phyloP scores from a whole-genome alignment of 1,140 invertebrate species.

The Drosophila carrolli region DNA sequence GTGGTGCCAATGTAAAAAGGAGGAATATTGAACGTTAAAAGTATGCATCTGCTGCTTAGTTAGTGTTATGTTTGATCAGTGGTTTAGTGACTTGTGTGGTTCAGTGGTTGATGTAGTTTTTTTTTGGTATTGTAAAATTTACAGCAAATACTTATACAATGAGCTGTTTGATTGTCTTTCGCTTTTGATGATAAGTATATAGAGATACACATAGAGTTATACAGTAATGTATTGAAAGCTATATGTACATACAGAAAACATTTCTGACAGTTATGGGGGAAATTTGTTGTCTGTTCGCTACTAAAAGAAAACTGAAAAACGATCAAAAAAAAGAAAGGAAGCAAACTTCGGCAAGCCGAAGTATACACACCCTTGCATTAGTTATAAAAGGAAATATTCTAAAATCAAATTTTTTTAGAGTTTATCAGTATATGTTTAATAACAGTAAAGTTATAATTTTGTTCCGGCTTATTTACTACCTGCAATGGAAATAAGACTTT shows the following conservation, averaged over 20 bases:
- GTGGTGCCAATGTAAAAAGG: background rate
- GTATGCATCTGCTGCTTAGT: slow-evolving; percentile 6
- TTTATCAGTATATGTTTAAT: no score
- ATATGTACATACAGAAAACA: slow-evolving; percentile 39
- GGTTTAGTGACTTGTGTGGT: slow-evolving; percentile 14
- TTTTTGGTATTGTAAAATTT: slow-evolving; percentile 55
- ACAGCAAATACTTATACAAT: slow-evolving; percentile 79
- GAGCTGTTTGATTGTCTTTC: slow-evolving; percentile 22
- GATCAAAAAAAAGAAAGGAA: background rate
- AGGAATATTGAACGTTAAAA: background rate
- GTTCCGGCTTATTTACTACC: no score
- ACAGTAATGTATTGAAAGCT: slow-evolving; percentile 29
- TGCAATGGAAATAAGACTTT: no score
- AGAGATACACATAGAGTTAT: slow-evolving; percentile 27
- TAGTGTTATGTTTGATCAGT: slow-evolving; percentile 20
- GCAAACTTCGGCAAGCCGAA: no score
- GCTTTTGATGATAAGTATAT: slow-evolving; percentile 14
- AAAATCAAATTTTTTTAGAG: no score
- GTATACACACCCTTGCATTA: no score
- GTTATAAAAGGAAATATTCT: no score
- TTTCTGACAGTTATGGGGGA: slow-evolving; percentile 76
- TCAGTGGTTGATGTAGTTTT: slow-evolving; percentile 12
- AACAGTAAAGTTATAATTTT: no score
- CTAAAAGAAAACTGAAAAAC: slow-evolving; percentile 26
- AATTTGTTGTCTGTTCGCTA: slow-evolving; percentile 71